Evolutionary conservation across 1,140 invertebrate species (phyloP).

Genomic region (Lucilia sericata): DNA sequence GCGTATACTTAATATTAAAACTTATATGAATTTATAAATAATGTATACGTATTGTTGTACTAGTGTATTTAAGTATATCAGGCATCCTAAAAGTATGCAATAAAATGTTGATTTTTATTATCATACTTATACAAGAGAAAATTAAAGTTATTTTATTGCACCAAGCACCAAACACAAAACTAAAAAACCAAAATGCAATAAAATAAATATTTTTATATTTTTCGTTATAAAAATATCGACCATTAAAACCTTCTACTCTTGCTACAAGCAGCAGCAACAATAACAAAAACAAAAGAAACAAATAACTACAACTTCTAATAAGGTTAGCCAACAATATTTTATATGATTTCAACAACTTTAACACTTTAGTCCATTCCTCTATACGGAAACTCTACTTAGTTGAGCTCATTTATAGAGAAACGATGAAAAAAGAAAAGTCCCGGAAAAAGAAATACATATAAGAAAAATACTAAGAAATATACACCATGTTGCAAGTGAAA

Average conservation of each 20-base stretch:
- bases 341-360: conserved; percentile 24
- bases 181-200: background rate
- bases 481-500: conserved; percentile 22
- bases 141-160: background rate
- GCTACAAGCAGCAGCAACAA: no score
- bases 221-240: background rate
- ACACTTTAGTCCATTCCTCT: conserved; percentile 35
- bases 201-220: background rate
- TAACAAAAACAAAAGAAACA: background rate
- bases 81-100: background rate
- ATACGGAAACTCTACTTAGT: background rate
- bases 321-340: conserved; percentile 11
- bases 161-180: background rate
- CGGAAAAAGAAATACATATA: conserved; percentile 15
- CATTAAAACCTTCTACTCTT: background rate
- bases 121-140: background rate
- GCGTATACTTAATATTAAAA: background rate
- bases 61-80: no score
- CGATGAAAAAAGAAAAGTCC: background rate
- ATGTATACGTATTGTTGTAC: background rate
- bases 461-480: background rate
- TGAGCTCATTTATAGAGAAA: background rate
- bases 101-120: background rate
- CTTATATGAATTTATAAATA: background rate
- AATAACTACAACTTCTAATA: background rate